These are phyloP conservation scores for Drosophila nigromelanica DNA, from an alignment of 1,140 invertebrate genomes.

Conservation along the genomic window DNA sequence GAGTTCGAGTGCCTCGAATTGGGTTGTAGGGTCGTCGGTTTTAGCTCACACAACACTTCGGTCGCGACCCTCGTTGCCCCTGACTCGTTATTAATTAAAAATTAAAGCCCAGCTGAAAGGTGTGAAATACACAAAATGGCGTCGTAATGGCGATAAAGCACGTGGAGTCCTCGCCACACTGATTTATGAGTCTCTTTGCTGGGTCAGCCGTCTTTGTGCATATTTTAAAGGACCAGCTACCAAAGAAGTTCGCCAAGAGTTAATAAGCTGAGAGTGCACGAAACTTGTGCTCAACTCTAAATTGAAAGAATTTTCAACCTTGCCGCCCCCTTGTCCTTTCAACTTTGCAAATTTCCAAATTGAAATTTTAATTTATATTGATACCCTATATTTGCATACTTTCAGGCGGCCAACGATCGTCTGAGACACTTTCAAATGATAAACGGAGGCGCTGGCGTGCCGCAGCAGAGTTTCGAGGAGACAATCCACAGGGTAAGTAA, in stretches of 20 bases:
- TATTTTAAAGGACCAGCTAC: slow-evolving; percentile 34
- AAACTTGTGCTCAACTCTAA: slow-evolving; percentile 24
- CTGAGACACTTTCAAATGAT: slow-evolving; percentile 90
- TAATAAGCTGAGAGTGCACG: slow-evolving; percentile 29
- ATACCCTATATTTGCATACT: slow-evolving; percentile 13
- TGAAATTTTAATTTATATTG: slow-evolving; percentile 62
- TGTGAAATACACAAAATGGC: slow-evolving; percentile 78
- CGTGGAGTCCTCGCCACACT: slow-evolving; percentile 52
- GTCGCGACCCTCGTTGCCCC: slow-evolving; percentile 65
- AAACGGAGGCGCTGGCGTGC: slow-evolving; percentile 87
- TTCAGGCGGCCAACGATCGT: slow-evolving; percentile 86
- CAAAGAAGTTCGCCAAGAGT: slow-evolving; percentile 7
- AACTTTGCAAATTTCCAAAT: slow-evolving; percentile 1
- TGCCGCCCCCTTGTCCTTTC: not conserved
- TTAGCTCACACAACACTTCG: slow-evolving; percentile 12
- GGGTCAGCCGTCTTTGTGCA: slow-evolving; percentile 56
- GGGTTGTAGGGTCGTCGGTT: slow-evolving; percentile 10
- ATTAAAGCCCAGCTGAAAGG: slow-evolving; percentile 80
- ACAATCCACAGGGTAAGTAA: slow-evolving; percentile 92
- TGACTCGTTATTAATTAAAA: slow-evolving; percentile 81
- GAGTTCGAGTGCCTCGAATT: slow-evolving; percentile 8
- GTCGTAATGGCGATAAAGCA: slow-evolving; percentile 78
- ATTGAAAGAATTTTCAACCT: slow-evolving; percentile 2
- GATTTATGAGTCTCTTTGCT: slow-evolving; percentile 71
- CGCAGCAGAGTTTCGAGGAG: slow-evolving; percentile 92